Conservation (phyloP, 2,888 invertebrate genomes). For the Mycalesis mineus region DNA sequence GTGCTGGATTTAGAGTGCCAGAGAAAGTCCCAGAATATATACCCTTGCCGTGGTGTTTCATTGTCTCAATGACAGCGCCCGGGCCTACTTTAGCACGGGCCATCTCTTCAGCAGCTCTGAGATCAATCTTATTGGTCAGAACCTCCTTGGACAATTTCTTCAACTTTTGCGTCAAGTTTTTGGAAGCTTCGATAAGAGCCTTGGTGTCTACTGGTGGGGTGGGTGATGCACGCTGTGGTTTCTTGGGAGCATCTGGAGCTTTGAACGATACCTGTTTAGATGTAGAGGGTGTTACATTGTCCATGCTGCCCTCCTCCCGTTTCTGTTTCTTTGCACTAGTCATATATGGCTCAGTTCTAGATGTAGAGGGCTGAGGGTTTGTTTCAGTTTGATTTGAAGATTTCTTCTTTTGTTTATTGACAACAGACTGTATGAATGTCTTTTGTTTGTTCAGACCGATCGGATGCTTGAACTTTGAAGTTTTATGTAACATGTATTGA, state of each 20-base stretch:
- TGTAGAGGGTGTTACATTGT: conserved; percentile 56
- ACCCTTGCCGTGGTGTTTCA: conserved; percentile 96
- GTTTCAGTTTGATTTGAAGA: conserved; percentile 47
- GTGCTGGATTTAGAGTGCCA: conserved; percentile 94
- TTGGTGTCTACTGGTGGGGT: conserved; percentile 80
- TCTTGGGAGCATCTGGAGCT: conserved; percentile 62
- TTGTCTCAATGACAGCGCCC: conserved; percentile 92
- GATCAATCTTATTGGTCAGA: conserved; percentile 82
- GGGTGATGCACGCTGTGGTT: conserved; percentile 54
- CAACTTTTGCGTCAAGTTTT: conserved; percentile 93
- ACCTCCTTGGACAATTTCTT: conserved; percentile 94
- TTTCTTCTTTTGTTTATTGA: conserved; percentile 73
- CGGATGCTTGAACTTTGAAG: conserved; percentile 73
- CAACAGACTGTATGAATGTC: conserved; percentile 73
- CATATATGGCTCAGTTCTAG: conserved; percentile 61
- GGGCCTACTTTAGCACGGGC: conserved; percentile 69
- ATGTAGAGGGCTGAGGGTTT: conserved; percentile 64
- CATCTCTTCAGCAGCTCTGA: conserved; percentile 68
- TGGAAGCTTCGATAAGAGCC: conserved; percentile 91
- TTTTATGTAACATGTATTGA: conserved; percentile 72
- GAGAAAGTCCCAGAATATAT: conserved; percentile 98
- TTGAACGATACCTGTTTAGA: conserved; percentile 59
- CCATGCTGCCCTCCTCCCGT: conserved; percentile 56
- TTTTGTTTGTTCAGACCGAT: conserved; percentile 73
- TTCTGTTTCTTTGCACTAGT: conserved; percentile 60